Evolutionary conservation across 2,113 vertebrate species (phyloP), one percentile per base, ranked within the genome.

Genomic region (Porphyrio hochstetteri): DNA sequence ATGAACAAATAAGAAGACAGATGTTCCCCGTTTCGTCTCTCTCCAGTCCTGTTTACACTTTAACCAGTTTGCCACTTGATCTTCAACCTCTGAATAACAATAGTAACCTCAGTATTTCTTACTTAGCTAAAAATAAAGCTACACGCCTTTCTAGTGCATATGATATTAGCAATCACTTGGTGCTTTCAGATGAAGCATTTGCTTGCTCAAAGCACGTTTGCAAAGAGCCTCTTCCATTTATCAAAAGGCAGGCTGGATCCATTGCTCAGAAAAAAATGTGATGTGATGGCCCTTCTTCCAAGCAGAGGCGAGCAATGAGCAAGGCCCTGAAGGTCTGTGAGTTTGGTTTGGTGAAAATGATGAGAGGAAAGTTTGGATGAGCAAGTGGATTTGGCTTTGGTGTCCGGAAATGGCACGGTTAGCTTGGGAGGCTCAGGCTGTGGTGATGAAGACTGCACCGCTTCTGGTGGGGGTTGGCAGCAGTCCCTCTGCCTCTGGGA

Each of bases 61-160:
- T 50, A 91, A 86, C 70, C 69, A 82, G 74, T 94, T 96, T 88
- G 48, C 82, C 91, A 86, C 85, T 97, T 95, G 87, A 88, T 95
- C 94, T 95, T 95, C 94, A 95, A 65, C 87, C 91, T 92, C 87
- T 86, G 79, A 88, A 78, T 84, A 81, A 81, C 61, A 72, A 59
- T 23, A 35, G 56, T 91, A 82, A 87, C 65, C 31, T 86, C 74
- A 71, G 23, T 93, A 67, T 93, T 95, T 95, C 82, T 69, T 86
- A 55, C 64, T 93, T 89, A 80, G 61, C 57, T 63, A 65, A 93
- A 96, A 97, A 85, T 44, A 95, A 84, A 96, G 33, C 31, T 67
- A 38, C 52, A 28, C 0, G 2, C 44, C 56, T 63, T 81, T 89
- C 46, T 67, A 88, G 53, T 60, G 35, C 17, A 31, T 64, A 63